A percentile compares a stretch with the other conserved stretches of the same genome.
These are phyloP conservation scores for Chrysolina americana DNA, from an alignment of 2,888 invertebrate genomes.

Conservation along the genomic window DNA sequence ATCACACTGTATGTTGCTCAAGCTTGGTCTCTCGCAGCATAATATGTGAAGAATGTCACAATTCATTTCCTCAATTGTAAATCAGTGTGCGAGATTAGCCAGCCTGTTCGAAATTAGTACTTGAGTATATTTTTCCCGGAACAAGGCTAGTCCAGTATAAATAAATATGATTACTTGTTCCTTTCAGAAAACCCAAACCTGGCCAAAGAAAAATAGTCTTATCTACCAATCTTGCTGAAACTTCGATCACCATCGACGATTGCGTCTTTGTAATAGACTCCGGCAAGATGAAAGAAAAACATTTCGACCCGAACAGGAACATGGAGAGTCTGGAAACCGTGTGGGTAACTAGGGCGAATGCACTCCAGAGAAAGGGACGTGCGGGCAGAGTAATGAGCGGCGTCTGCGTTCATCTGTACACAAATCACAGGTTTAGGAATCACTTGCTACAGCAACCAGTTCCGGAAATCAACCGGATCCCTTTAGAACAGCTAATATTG, in stretches of 20 bases:
- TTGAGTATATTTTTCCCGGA: too few species aligned
- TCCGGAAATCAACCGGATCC: constrained; percentile 92
- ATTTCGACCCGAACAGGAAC: constrained; percentile 85
- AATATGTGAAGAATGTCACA: too few species aligned
- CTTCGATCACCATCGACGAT: constrained; percentile 95
- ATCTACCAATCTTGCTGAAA: constrained; percentile 95
- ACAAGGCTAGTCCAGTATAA: too few species aligned
- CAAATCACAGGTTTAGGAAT: constrained; percentile 78
- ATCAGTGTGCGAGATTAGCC: too few species aligned
- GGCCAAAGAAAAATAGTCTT: constrained; percentile 90
- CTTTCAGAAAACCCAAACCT: constrained; percentile 77
- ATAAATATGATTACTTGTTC: too few species aligned
- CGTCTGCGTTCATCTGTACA: constrained; percentile 89
- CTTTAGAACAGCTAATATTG: constrained; percentile 86
- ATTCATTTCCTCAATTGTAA: too few species aligned
- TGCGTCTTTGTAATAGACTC: constrained; percentile 95
- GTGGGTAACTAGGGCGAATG: constrained; percentile 94
- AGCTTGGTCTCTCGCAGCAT: too few species aligned
- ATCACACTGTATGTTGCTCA: too few species aligned
- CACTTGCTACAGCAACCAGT: constrained; percentile 82
- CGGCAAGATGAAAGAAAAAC: constrained; percentile 93
- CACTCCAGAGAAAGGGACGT: constrained; percentile 89
- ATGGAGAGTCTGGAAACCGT: constrained; percentile 90
- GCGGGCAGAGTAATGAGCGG: constrained; percentile 94
- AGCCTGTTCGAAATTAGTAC: too few species aligned